A percentile compares a stretch with the other conserved stretches of the same genome.
Evolutionary conservation across 1,140 invertebrate genomes (phyloP).

Genomic region (Wiebesia pumilae): DNA sequence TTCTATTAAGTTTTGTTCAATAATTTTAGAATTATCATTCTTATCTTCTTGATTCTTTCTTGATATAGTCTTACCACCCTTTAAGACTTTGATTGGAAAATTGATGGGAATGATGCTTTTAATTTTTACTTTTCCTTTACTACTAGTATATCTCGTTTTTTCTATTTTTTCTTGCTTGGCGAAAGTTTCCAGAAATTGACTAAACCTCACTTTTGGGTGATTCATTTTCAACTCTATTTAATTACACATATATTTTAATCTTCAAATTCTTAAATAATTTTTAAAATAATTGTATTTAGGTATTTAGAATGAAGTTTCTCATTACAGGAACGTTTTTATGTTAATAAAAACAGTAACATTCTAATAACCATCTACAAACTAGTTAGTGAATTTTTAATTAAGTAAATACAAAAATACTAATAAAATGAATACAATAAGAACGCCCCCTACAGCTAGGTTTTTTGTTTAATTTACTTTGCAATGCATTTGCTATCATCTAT

Average conservation of each 20-base stretch:
- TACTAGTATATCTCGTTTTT: neutral
- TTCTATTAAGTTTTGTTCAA: neutral
- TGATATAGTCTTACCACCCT: slow-evolving; percentile 49
- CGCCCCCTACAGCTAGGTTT: too few species aligned
- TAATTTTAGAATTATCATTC: neutral
- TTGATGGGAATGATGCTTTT: slow-evolving; percentile 51
- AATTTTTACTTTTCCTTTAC: slow-evolving; percentile 51
- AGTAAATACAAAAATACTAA: too few species aligned
- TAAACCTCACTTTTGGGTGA: slow-evolving; percentile 62
- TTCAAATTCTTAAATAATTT: neutral
- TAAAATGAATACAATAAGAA: too few species aligned
- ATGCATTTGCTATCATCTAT: too few species aligned
- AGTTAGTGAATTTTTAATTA: too few species aligned
- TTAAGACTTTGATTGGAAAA: slow-evolving; percentile 55
- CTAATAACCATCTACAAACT: too few species aligned
- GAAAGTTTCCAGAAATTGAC: slow-evolving; percentile 41
- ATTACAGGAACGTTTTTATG: too few species aligned
- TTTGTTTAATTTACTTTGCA: too few species aligned
- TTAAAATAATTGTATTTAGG: too few species aligned
- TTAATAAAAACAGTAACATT: too few species aligned
- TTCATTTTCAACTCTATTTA: slow-evolving; percentile 1
- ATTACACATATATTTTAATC: neutral
- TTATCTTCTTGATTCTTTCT: neutral
- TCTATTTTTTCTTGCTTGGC: neutral
- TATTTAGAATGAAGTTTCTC: too few species aligned